These are phyloP conservation scores for Gadus chalcogrammus DNA, from an alignment of 2,113 vertebrate species.

Conservation along the genomic window DNA sequence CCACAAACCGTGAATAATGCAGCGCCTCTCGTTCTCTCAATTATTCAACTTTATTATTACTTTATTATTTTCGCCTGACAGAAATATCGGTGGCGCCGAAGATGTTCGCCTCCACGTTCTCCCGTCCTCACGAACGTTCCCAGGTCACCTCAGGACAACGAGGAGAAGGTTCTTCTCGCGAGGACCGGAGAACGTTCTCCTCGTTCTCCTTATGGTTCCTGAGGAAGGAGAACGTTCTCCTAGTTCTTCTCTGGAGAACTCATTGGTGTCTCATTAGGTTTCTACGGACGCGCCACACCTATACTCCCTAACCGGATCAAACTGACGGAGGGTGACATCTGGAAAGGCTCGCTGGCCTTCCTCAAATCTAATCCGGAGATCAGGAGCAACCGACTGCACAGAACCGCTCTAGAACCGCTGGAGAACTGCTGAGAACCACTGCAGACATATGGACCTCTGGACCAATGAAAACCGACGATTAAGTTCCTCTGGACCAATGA, in stretches of 20 bases:
- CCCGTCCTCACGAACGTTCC: slow-evolving; percentile 38
- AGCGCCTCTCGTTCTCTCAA: slow-evolving; percentile 64
- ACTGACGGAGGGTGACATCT: slow-evolving; percentile 73
- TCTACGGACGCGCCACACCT: slow-evolving; percentile 69
- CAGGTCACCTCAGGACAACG: too few species aligned
- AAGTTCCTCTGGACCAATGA: slow-evolving; percentile 57
- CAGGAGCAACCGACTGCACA: slow-evolving; percentile 58
- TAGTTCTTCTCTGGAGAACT: too few species aligned
- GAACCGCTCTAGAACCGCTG: too few species aligned
- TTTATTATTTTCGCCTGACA: slow-evolving; percentile 50
- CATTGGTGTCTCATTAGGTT: slow-evolving; percentile 66
- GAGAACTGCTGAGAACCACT: too few species aligned
- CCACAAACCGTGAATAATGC: slow-evolving; percentile 69
- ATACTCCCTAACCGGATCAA: slow-evolving; percentile 71
- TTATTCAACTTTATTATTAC: slow-evolving; percentile 62
- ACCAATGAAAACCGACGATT: slow-evolving; percentile 28
- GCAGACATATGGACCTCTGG: too few species aligned
- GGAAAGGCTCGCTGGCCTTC: slow-evolving; percentile 69
- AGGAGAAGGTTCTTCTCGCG: too few species aligned
- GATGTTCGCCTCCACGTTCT: not conserved
- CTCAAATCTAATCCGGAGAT: slow-evolving; percentile 71
- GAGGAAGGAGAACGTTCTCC: too few species aligned
- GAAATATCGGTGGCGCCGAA: slow-evolving; percentile 59
- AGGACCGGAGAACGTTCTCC: too few species aligned
- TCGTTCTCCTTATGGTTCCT: too few species aligned